A percentile compares a stretch with the other conserved stretches of the same genome.
phyloP scores from a whole-genome alignment of 2,113 vertebrate species.

The Pristiophorus japonicus region DNA sequence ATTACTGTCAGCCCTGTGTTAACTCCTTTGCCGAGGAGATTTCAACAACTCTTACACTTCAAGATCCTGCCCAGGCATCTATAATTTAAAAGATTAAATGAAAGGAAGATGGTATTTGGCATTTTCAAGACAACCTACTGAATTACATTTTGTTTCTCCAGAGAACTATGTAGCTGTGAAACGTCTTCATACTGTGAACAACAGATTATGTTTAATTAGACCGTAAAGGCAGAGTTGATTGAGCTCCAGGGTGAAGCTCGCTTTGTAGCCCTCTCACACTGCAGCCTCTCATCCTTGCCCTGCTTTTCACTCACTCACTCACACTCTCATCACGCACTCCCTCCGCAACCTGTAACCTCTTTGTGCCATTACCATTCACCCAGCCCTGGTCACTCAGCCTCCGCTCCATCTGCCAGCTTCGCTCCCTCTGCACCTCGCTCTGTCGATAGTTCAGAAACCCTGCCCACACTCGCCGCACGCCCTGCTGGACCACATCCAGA shows the following conservation, averaged over 20 bases:
- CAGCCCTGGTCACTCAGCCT: background rate
- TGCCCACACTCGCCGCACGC: background rate
- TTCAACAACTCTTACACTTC: background rate
- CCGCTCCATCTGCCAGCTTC: background rate
- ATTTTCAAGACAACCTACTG: background rate
- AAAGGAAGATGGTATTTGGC: background rate
- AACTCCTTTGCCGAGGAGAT: background rate
- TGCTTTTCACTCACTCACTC: background rate
- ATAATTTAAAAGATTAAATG: background rate
- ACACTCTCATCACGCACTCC: background rate
- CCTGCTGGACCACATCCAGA: background rate
- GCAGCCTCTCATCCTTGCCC: background rate
- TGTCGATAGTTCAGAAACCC: background rate
- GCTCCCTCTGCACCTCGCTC: background rate
- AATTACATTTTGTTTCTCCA: background rate
- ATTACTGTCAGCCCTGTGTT: background rate
- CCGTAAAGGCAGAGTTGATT: background rate
- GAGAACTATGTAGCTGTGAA: background rate
- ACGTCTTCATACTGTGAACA: background rate
- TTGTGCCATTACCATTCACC: background rate
- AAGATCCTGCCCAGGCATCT: background rate
- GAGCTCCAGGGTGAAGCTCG: background rate
- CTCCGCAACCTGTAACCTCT: background rate
- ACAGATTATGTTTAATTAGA: background rate
- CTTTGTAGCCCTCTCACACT: background rate